Evolutionary conservation across 2,113 vertebrate genomes (phyloP).

Genomic region (Taxidea taxus): DNA sequence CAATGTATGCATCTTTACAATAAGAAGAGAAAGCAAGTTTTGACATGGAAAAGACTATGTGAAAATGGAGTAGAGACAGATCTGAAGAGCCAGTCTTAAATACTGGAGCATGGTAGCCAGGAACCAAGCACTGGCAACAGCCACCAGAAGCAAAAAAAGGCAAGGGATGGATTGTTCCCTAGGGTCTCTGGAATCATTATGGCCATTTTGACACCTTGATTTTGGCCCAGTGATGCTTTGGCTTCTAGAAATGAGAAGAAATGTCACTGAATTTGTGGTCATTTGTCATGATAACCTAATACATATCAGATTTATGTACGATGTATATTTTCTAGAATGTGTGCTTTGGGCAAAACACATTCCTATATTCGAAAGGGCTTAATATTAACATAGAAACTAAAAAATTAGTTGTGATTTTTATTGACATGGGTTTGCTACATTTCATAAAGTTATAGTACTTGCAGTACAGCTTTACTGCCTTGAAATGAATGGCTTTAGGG

Average conservation of each 20-base stretch:
- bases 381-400: background rate
- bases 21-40: background rate
- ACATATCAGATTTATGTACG: background rate
- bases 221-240: background rate
- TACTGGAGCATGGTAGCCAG: background rate
- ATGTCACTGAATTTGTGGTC: background rate
- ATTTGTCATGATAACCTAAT: background rate
- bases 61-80: background rate
- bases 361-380: background rate
- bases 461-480: background rate
- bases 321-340: background rate
- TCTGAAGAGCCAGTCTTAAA: background rate
- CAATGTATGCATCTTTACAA: background rate
- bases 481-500: background rate
- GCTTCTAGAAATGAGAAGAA: background rate
- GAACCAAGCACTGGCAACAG: background rate
- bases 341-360: background rate
- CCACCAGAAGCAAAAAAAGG: background rate
- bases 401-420: background rate
- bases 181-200: background rate
- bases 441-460: background rate
- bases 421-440: background rate
- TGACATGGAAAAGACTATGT: background rate
- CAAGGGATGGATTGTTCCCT: background rate
- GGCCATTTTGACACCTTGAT: background rate